Base-by-base conservation (phyloP, 2,888 invertebrate genomes). In the Acanthoscelides obtectus region DNA sequence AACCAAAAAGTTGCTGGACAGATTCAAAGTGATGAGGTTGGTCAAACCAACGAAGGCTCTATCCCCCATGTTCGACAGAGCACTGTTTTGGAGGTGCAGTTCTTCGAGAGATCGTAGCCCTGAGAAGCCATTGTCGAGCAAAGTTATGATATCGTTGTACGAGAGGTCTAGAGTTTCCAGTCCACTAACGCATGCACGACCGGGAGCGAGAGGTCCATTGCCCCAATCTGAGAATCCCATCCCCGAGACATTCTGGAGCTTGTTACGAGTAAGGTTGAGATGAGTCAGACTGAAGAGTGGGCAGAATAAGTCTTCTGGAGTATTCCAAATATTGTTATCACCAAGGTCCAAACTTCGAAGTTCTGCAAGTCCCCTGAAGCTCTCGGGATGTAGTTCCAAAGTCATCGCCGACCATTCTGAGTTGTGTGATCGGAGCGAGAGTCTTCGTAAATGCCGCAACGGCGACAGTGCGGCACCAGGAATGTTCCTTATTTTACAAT, bases 371-470 rank as follows among this genome's bases (percentile, higher is more conserved):
- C 92, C 90, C 75, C 91, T 87, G 74, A 94, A 90, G 73, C 92
- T 91, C 80, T 92, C 92, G 66, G 90, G 87, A 80, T 92, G 90
- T 74, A 94, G 87, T 79, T 93, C 93, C 86, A 94, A 88, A 22
- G 92, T 91, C 90, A 93, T 91, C 21, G 92, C 90, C 19, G 93
- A 92, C 93, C 93, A 93, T 81, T 93, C 93, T 25, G 92, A 91
- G 83, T 93, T 94, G 82, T 91, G 92, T 20, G 93, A 93, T 68
- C 92, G 88, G 77, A 95, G 85, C 27, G 90, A 89, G 70, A 95
- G 85, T 75, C 88, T 88, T 69, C 90, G 87, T 22, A 95, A 85
- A 79, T 91, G 90, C 78, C 89, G 89, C 63, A 94, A 87, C 69
- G 91, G 89, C 22, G 90, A 87, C 78, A 95, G 87, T 69, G 91